phyloP scores from a whole-genome alignment of 2,113 vertebrate species.

The Carassius gibelio region DNA sequence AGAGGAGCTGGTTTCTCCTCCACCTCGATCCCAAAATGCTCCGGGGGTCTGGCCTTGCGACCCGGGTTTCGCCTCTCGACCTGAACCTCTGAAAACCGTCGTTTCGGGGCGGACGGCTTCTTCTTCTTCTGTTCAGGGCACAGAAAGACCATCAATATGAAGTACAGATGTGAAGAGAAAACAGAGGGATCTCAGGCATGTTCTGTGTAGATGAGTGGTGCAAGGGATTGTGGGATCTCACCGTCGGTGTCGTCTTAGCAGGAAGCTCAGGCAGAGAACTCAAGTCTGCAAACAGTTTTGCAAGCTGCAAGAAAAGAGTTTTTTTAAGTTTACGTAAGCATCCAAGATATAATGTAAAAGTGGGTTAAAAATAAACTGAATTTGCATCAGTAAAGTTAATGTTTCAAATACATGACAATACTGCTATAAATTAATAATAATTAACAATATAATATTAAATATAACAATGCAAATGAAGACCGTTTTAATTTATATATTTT shows the following conservation, averaged over 20 bases:
- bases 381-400: neutral
- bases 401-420: neutral
- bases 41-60: slow-evolving; percentile 88
- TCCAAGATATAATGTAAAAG: neutral
- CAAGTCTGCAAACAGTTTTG: slow-evolving; percentile 90
- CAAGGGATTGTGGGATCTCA: slow-evolving; percentile 69
- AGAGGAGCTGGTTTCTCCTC: slow-evolving; percentile 56
- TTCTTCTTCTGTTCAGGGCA: slow-evolving; percentile 74
- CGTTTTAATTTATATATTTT: neutral
- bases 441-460: neutral
- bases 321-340: neutral
- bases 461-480: neutral
- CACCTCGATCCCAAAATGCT: slow-evolving; percentile 90
- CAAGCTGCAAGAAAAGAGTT: slow-evolving; percentile 75
- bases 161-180: neutral
- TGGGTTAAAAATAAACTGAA: neutral
- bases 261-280: slow-evolving; percentile 84
- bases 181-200: neutral
- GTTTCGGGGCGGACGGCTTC: slow-evolving; percentile 71
- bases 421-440: neutral
- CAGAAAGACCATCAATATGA: neutral
- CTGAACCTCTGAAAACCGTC: slow-evolving; percentile 75
- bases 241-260: slow-evolving; percentile 75
- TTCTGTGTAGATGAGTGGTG: neutral
- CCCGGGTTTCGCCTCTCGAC: slow-evolving; percentile 86